These are phyloP conservation scores for Perca fluviatilis DNA, from an alignment of 2,113 vertebrate species.

Conservation along the genomic window DNA sequence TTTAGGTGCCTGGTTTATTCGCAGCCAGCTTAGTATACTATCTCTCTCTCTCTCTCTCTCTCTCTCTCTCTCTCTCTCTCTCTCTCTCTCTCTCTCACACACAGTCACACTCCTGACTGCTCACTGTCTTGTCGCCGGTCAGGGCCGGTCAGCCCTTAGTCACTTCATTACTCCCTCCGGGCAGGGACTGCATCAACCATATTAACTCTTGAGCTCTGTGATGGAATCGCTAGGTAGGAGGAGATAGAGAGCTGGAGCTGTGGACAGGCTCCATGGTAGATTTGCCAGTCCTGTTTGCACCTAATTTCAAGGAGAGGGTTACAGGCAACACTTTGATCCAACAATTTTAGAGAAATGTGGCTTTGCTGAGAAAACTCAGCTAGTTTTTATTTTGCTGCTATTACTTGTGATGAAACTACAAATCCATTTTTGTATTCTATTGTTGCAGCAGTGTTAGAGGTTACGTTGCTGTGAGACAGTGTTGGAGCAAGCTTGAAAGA, in stretches of 20 bases:
- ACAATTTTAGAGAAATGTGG: constrained; percentile 42
- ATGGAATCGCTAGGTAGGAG: constrained; percentile 63
- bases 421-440: constrained; percentile 22
- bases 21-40: constrained; percentile 7
- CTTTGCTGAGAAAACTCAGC: constrained; percentile 30
- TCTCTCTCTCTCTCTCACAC: not conserved
- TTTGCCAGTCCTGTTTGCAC: constrained; percentile 65
- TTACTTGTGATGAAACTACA: constrained; percentile 44
- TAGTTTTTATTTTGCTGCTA: constrained; percentile 34
- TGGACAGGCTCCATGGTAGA: constrained; percentile 38
- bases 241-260: constrained; percentile 57
- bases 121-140: constrained; percentile 67
- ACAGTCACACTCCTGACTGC: constrained; percentile 41
- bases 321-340: constrained; percentile 66
- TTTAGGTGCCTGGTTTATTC: constrained; percentile 39
- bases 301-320: constrained; percentile 67
- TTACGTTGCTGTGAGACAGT: constrained; percentile 7
- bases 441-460: constrained; percentile 23
- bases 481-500: not conserved
- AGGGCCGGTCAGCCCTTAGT: constrained; percentile 71
- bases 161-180: constrained; percentile 74
- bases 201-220: constrained; percentile 69
- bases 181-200: constrained; percentile 64
- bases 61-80: not conserved
- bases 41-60: not conserved